phyloP scores from a whole-genome alignment of 2,888 invertebrate species.

The Athrips mouffetella region DNA sequence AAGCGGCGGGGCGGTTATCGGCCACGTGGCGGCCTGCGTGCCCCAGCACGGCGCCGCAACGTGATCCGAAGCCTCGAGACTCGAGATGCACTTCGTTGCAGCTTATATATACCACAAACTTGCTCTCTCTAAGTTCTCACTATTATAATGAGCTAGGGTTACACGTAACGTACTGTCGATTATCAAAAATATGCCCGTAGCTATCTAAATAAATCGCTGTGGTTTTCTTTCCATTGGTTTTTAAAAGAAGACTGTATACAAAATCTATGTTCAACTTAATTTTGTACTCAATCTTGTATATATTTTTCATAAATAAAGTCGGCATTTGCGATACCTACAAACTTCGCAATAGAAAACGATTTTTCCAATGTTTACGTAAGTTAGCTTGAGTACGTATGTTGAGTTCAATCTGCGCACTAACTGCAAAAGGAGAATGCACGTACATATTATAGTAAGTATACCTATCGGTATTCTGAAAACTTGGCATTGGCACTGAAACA shows the following conservation, averaged over 20 bases:
- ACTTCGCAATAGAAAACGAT: too few species aligned
- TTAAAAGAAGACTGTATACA: background rate
- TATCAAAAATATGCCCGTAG: slow-evolving; percentile 3
- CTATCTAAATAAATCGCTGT: background rate
- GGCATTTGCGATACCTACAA: too few species aligned
- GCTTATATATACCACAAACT: background rate
- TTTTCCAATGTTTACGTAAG: too few species aligned
- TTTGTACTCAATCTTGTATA: too few species aligned
- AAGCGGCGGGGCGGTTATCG: slow-evolving; percentile 40
- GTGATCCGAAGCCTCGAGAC: slow-evolving; percentile 42
- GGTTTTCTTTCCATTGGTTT: background rate
- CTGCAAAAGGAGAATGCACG: background rate
- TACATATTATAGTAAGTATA: background rate
- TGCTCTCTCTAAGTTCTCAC: too few species aligned
- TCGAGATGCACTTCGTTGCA: slow-evolving; percentile 28
- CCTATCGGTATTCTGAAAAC: slow-evolving; percentile 21
- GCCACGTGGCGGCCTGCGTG: slow-evolving; percentile 57
- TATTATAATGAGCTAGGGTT: too few species aligned
- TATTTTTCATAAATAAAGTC: too few species aligned
- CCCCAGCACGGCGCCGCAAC: slow-evolving; percentile 40
- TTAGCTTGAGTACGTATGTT: too few species aligned
- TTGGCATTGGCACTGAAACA: slow-evolving; percentile 42
- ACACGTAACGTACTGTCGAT: slow-evolving; percentile 3
- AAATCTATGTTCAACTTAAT: too few species aligned
- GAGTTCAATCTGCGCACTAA: background rate